Conservation (phyloP, 2,797 vertebrate genomes). For the Chrosomus eos region DNA sequence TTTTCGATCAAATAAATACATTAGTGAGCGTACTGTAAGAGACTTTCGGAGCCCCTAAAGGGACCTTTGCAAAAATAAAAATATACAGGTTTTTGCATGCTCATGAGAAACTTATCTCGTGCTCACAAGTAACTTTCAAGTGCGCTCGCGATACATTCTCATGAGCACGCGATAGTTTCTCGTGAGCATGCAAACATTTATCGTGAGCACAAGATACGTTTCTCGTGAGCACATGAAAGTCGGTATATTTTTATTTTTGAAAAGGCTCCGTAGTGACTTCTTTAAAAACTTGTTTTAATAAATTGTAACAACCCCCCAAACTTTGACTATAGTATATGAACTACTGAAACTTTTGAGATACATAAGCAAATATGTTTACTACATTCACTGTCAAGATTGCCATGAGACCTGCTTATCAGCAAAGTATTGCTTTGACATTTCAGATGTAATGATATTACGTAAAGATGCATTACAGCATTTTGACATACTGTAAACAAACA, state of each 20-base stretch:
- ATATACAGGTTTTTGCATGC: no score
- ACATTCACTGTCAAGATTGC: background rate
- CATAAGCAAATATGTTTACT: background rate
- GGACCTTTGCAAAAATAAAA: no score
- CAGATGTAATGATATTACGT: background rate
- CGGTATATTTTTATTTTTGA: no score
- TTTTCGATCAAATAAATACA: background rate
- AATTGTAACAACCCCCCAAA: background rate
- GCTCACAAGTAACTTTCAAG: no score
- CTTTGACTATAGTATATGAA: background rate
- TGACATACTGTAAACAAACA: no score
- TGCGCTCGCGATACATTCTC: no score
- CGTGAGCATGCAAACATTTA: no score
- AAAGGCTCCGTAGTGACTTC: background rate
- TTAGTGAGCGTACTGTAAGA: background rate
- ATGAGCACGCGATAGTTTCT: no score
- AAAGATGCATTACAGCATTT: background rate
- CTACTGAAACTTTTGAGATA: background rate
- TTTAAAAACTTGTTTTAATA: background rate
- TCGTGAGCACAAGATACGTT: no score
- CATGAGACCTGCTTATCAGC: background rate
- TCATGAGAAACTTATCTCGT: no score
- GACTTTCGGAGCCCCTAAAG: no score
- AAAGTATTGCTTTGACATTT: slow-evolving; percentile 8
- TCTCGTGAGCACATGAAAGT: no score